These are phyloP conservation scores for Linnaemya vulpina DNA, from an alignment of 2,888 invertebrate species.

Conservation along the genomic window DNA sequence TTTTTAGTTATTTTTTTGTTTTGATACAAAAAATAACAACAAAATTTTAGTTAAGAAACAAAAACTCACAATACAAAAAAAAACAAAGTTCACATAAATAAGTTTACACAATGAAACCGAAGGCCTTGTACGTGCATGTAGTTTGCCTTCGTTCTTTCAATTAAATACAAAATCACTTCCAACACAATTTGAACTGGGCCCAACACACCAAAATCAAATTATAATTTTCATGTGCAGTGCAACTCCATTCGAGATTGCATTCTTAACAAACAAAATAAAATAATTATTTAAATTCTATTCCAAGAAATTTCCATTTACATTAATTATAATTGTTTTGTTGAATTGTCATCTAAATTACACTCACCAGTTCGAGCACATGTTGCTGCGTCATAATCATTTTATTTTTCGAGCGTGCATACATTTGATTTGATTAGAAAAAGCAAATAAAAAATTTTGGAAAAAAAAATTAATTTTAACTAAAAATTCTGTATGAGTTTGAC, in stretches of 20 bases:
- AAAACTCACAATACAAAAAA: neutral
- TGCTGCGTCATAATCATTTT: constrained; percentile 24
- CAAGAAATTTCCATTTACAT: constrained; percentile 50
- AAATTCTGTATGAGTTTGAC: constrained; percentile 21
- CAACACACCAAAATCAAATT: neutral
- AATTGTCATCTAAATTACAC: constrained; percentile 56
- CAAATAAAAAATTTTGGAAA: no score
- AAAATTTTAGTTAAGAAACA: neutral
- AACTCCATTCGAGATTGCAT: constrained; percentile 17
- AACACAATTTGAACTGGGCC: constrained; percentile 21
- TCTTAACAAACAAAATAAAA: constrained; percentile 14
- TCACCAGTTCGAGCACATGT: constrained; percentile 18
- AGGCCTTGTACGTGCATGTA: constrained; percentile 8
- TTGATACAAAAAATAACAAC: neutral
- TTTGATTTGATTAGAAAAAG: constrained; percentile 43
- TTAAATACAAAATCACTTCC: neutral
- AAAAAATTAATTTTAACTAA: neutral
- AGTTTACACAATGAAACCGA: neutral
- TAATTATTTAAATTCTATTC: constrained; percentile 51
- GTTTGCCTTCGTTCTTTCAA: constrained; percentile 1
- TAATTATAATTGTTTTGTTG: constrained; percentile 45
- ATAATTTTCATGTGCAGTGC: neutral
- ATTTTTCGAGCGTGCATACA: constrained; percentile 56
- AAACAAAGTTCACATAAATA: constrained; percentile 2
- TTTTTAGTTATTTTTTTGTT: neutral